phyloP scores from a whole-genome alignment of 2,797 vertebrate genomes.

The Scleropages formosus region DNA sequence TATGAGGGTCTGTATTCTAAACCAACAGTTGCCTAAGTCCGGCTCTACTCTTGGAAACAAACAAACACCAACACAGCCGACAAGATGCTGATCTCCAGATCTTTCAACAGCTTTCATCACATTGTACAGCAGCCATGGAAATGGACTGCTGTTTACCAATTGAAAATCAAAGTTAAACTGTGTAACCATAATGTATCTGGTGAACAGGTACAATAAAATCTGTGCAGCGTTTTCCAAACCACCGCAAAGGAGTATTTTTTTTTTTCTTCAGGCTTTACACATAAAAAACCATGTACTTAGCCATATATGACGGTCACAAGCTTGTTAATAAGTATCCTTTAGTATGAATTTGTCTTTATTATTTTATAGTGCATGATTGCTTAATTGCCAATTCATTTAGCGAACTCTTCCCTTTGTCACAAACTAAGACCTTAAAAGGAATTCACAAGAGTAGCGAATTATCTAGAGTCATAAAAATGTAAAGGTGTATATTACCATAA shows the following conservation, averaged over 20 bases:
- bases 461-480: slow-evolving; percentile 32
- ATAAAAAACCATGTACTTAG: neutral
- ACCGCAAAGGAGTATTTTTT: neutral
- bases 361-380: neutral
- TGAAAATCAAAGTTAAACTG: slow-evolving; percentile 7
- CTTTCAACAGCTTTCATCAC: slow-evolving; percentile 21
- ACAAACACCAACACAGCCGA: slow-evolving; percentile 13
- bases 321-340: neutral
- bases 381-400: neutral
- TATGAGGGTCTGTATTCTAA: neutral
- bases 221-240: neutral
- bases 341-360: neutral
- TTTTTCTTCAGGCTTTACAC: neutral
- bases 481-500: slow-evolving; percentile 37
- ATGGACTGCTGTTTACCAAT: slow-evolving; percentile 28
- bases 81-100: neutral
- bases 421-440: neutral
- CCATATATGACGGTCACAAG: neutral
- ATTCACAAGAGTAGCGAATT: slow-evolving; percentile 33
- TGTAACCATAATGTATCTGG: neutral
- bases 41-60: slow-evolving; percentile 8
- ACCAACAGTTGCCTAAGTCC: neutral
- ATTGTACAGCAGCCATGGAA: slow-evolving; percentile 20
- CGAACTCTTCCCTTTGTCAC: neutral
- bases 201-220: neutral